Conservation (phyloP, 2,888 invertebrate genomes). For the Rhyacophila evoluta region DNA sequence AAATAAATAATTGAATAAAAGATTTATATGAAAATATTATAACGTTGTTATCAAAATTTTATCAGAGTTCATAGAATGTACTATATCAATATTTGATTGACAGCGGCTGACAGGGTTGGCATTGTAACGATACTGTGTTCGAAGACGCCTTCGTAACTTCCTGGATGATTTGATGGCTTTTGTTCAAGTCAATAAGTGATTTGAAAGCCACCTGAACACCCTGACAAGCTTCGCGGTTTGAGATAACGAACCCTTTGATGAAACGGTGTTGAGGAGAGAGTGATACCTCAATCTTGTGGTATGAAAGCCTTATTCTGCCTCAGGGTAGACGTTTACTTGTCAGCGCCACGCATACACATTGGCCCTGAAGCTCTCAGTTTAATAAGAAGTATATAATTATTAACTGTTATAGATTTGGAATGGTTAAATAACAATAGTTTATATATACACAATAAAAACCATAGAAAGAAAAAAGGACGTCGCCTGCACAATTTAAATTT, state of each 20-base stretch:
- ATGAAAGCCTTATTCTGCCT: conserved; percentile 6
- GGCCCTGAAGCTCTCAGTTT: neutral
- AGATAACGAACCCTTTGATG: conserved; percentile 14
- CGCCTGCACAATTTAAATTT: no score
- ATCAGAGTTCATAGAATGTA: neutral
- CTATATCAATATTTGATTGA: neutral
- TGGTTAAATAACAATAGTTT: neutral
- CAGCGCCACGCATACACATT: neutral
- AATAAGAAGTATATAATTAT: neutral
- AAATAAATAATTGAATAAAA: no score
- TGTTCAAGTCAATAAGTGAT: conserved; percentile 2
- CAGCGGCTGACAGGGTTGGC: neutral
- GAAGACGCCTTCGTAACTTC: neutral
- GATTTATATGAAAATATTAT: no score
- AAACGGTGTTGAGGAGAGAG: neutral
- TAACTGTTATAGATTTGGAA: neutral
- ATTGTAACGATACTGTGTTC: neutral
- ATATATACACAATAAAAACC: no score
- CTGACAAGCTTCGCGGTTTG: neutral
- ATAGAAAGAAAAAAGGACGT: no score
- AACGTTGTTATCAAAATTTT: no score
- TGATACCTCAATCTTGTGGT: neutral
- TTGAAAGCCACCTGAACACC: neutral
- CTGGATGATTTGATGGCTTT: neutral
- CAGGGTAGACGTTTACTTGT: conserved; percentile 4